A percentile compares a stretch with the other conserved stretches of the same genome.
Conservation (phyloP, 1,140 invertebrate genomes). For the Capitella teleta region DNA sequence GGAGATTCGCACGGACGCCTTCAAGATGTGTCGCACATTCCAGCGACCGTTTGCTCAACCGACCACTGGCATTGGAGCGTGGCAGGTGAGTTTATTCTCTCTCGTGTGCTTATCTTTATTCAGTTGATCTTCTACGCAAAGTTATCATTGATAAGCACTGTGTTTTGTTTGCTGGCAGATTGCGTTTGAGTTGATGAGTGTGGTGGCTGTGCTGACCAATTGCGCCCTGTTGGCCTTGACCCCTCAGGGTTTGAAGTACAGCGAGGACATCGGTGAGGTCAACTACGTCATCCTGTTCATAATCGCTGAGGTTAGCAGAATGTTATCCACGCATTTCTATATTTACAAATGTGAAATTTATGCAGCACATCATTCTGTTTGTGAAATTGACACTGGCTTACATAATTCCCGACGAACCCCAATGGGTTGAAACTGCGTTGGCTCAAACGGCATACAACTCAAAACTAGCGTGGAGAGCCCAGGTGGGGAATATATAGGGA, state of each 20-base stretch:
- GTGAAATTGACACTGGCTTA: constrained; percentile 68
- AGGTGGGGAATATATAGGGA: no score
- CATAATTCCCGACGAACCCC: constrained; percentile 80
- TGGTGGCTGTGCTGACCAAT: constrained; percentile 86
- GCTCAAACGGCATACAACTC: constrained; percentile 44
- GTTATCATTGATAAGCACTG: not conserved
- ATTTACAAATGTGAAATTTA: not conserved
- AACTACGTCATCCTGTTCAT: constrained; percentile 51
- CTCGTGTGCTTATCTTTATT: not conserved
- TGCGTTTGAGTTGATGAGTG: constrained; percentile 79
- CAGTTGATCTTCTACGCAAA: not conserved
- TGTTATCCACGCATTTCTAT: not conserved
- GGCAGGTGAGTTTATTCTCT: constrained; percentile 61
- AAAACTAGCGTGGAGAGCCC: constrained; percentile 25
- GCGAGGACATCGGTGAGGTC: constrained; percentile 21
- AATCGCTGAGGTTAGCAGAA: constrained; percentile 49
- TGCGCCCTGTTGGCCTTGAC: constrained; percentile 90
- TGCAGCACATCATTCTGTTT: constrained; percentile 72
- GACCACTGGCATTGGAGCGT: constrained; percentile 85
- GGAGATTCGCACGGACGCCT: constrained; percentile 86
- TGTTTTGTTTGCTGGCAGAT: constrained; percentile 18
- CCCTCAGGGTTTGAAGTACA: constrained; percentile 58
- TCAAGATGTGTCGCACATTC: constrained; percentile 88
- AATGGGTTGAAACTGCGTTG: constrained; percentile 59
- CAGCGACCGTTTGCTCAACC: constrained; percentile 81